Evolutionary conservation across 2,888 invertebrate genomes (phyloP).

Genomic region (Zootermopsis nevadensis): DNA sequence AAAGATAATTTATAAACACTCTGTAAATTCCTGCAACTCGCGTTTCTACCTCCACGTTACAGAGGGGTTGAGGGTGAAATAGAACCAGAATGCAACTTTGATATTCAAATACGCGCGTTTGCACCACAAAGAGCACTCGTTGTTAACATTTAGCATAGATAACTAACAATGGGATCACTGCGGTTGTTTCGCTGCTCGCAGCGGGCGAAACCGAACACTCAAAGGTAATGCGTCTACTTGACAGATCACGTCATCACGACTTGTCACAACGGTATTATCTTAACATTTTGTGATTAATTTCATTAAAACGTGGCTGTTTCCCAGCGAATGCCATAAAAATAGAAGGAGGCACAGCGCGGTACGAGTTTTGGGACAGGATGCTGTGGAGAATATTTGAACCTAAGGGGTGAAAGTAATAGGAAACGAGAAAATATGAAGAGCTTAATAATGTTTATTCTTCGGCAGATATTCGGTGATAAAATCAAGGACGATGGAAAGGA

Average conservation of each 20-base stretch:
- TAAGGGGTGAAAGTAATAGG: too few relatives aligned
- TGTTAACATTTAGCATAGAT: slow-evolving; percentile 16
- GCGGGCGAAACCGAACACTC: not conserved
- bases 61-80: not conserved
- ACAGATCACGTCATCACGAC: not conserved
- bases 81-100: slow-evolving; percentile 6
- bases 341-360: not conserved
- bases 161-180: slow-evolving; percentile 1
- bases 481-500: too few relatives aligned
- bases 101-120: slow-evolving; percentile 10
- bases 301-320: not conserved
- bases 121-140: slow-evolving; percentile 13
- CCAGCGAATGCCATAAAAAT: not conserved
- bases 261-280: slow-evolving; percentile 5
- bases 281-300: slow-evolving; percentile 6
- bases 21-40: not conserved
- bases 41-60: not conserved
- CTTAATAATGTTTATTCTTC: too few relatives aligned
- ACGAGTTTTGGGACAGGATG: not conserved
- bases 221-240: not conserved
- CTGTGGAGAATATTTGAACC: too few relatives aligned
- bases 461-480: too few relatives aligned
- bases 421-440: too few relatives aligned
- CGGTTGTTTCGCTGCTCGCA: not conserved
- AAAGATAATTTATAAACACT: not conserved